A percentile compares a stretch with the other conserved stretches of the same genome.
Conservation (phyloP, 2,888 invertebrate genomes). For the Onthophagus sagittarius region DNA sequence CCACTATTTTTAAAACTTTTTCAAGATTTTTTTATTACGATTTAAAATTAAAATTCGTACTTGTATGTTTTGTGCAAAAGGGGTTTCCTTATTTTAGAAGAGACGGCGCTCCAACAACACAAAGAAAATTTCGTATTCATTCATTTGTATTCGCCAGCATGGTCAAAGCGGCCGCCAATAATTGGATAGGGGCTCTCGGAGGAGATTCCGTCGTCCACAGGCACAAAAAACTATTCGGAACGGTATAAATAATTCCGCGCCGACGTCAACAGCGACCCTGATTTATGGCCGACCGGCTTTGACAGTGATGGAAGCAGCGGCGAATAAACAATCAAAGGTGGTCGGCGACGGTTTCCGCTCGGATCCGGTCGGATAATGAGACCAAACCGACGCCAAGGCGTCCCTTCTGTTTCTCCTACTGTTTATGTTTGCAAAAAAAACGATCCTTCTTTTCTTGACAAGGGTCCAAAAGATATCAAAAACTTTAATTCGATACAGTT, state of each 20-base stretch:
- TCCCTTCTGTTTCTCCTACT: not conserved
- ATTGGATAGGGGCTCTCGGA: conserved; percentile 38
- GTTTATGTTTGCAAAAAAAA: not conserved
- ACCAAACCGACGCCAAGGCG: conserved; percentile 23
- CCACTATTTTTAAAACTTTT: not conserved
- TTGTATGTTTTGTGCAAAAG: not conserved
- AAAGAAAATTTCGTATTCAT: conserved; percentile 33
- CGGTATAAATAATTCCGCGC: conserved; percentile 45
- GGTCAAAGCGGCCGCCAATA: conserved; percentile 40
- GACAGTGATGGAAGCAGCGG: conserved; percentile 50
- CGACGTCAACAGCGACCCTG: conserved; percentile 35
- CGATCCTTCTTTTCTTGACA: not conserved
- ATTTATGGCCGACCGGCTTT: conserved; percentile 45
- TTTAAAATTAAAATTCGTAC: not conserved
- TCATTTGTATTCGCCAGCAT: conserved; percentile 34
- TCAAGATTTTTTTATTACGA: too few species aligned
- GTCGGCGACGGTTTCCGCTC: conserved; percentile 36
- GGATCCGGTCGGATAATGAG: conserved; percentile 37
- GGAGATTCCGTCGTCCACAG: conserved; percentile 19
- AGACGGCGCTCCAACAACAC: not conserved
- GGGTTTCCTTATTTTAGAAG: not conserved
- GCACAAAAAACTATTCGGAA: conserved; percentile 39
- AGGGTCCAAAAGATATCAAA: not conserved
- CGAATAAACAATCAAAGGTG: conserved; percentile 47
- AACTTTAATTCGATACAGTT: not conserved